A percentile compares a stretch with the other conserved stretches of the same genome.
Conservation (phyloP, 1,140 invertebrate genomes). For the Archegozetes longisetosus region DNA sequence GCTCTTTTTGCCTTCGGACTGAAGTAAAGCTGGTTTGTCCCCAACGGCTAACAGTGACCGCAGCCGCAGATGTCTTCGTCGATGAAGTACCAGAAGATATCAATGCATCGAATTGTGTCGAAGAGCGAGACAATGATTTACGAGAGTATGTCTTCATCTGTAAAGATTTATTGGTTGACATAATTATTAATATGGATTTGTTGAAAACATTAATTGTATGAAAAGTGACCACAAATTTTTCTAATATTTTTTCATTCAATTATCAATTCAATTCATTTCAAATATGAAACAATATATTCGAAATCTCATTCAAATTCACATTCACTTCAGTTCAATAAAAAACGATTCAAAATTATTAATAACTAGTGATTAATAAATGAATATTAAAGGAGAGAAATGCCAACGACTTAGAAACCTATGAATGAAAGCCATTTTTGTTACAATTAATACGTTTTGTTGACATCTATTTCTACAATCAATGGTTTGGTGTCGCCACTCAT, state of each 20-base stretch:
- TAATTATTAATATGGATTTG: neutral
- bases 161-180: neutral
- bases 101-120: neutral
- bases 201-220: neutral
- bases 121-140: neutral
- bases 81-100: neutral
- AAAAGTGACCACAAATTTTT: neutral
- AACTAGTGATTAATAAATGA: too few relatives aligned
- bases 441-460: too few relatives aligned
- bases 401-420: too few relatives aligned
- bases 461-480: too few relatives aligned
- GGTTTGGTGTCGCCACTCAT: too few relatives aligned
- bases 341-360: too few relatives aligned
- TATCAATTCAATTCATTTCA: neutral
- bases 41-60: constrained; percentile 5
- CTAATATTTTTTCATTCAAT: neutral
- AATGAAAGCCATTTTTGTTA: too few relatives aligned
- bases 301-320: too few relatives aligned
- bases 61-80: constrained; percentile 4
- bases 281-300: neutral
- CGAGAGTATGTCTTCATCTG: constrained; percentile 2
- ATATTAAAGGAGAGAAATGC: too few relatives aligned
- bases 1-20: too few relatives aligned
- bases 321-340: too few relatives aligned
- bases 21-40: constrained; percentile 9